phyloP scores from a whole-genome alignment of 2,888 invertebrate species.

The Trisateles emortualis region DNA sequence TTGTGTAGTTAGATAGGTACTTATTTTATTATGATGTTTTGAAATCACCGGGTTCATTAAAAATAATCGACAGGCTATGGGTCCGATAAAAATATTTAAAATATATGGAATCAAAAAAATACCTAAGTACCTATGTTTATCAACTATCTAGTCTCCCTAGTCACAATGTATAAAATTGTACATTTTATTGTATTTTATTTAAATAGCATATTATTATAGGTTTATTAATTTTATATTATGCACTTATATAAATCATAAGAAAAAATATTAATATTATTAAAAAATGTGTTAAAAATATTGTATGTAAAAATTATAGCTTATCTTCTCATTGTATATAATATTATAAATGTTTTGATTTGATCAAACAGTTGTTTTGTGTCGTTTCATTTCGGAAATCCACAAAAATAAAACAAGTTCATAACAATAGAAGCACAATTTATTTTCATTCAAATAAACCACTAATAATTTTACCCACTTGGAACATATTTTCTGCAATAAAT shows the following conservation, averaged over 20 bases:
- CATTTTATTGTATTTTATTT: conserved; percentile 41
- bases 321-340: conserved; percentile 19
- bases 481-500: too few relatives aligned
- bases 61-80: too few relatives aligned
- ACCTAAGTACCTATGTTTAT: conserved; percentile 16
- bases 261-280: conserved; percentile 20
- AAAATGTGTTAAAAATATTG: conserved; percentile 23
- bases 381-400: conserved; percentile 35
- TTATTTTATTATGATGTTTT: too few relatives aligned
- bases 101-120: too few relatives aligned
- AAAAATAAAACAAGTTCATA: conserved; percentile 38
- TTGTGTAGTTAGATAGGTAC: too few relatives aligned
- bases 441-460: conserved; percentile 29
- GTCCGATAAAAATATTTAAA: too few relatives aligned
- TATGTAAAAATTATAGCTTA: conserved; percentile 28
- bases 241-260: conserved; percentile 16
- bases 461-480: too few relatives aligned
- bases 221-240: conserved; percentile 20
- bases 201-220: conserved; percentile 18
- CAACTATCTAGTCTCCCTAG: conserved; percentile 44
- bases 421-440: conserved; percentile 51
- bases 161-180: conserved; percentile 54
- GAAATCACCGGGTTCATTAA: too few relatives aligned
- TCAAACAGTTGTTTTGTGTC: conserved; percentile 34
- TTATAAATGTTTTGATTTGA: conserved; percentile 53